Conservation (phyloP, 2,113 vertebrate genomes). For the Nothocercus nigrocapillus region DNA sequence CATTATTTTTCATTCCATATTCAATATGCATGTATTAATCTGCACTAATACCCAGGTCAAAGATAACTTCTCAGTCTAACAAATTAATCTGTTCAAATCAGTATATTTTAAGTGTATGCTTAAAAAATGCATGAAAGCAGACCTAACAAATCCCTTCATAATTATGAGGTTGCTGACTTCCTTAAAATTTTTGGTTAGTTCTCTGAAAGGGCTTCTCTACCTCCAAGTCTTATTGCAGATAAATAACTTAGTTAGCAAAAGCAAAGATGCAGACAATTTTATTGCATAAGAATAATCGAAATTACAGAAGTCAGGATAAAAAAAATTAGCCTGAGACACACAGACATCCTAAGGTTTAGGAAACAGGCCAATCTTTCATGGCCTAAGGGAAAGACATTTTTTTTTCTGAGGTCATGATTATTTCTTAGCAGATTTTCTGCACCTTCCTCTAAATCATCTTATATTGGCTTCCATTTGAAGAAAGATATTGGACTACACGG, state of each 20-base stretch:
- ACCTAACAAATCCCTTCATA: neutral
- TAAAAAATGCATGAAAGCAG: neutral
- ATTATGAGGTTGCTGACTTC: neutral
- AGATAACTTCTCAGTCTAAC: neutral
- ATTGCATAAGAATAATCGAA: neutral
- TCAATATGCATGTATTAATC: neutral
- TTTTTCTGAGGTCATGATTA: slow-evolving; percentile 6
- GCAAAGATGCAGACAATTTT: neutral
- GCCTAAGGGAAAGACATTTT: neutral
- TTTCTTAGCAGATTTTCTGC: slow-evolving; percentile 22
- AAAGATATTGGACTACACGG: neutral
- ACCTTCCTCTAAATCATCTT: neutral
- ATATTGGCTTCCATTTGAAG: neutral
- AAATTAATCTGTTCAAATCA: neutral
- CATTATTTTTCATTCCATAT: neutral
- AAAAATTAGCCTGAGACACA: neutral
- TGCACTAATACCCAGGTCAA: neutral
- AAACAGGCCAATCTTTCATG: neutral
- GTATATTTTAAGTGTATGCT: neutral
- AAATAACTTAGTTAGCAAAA: neutral
- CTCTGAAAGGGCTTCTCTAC: neutral
- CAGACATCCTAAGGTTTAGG: neutral
- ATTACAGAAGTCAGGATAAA: neutral
- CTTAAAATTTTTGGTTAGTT: neutral
- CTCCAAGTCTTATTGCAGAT: neutral